A percentile compares a stretch with the other conserved stretches of the same genome.
Evolutionary conservation across 2,888 invertebrate genomes (phyloP).

Genomic region (Diarsia dahlii): DNA sequence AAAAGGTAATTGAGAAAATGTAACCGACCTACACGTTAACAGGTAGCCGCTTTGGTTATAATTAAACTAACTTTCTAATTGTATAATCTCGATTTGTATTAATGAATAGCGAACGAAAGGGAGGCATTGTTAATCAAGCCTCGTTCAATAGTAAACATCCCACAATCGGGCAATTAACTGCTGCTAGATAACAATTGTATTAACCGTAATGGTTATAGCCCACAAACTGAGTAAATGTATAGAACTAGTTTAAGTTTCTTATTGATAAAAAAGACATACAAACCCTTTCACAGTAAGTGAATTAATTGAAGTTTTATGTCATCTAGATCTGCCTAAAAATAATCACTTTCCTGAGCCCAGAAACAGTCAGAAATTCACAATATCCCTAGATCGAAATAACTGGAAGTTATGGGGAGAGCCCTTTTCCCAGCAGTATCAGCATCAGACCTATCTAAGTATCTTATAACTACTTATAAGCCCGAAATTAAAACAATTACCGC

Average conservation of each 20-base stretch:
- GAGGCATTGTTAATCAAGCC: constrained; percentile 56
- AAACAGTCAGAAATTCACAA: too few species aligned
- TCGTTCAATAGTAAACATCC: constrained; percentile 51
- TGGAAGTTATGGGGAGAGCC: too few species aligned
- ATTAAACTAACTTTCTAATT: constrained; percentile 56
- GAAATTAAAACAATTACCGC: constrained; percentile 3
- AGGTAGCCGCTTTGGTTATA: constrained; percentile 50
- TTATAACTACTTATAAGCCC: not conserved
- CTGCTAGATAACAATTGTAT: constrained; percentile 47
- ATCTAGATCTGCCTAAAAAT: not conserved
- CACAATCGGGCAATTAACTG: constrained; percentile 61
- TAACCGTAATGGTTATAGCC: constrained; percentile 16
- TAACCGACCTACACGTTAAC: constrained; percentile 27
- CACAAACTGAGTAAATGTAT: not conserved
- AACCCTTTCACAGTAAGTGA: not conserved
- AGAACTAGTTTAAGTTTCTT: not conserved
- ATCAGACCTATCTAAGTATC: too few species aligned
- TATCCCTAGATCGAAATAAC: too few species aligned
- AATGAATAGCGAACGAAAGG: constrained; percentile 48
- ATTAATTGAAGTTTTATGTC: not conserved
- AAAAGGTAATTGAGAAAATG: constrained; percentile 33
- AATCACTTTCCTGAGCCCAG: too few species aligned
- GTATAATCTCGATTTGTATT: constrained; percentile 53
- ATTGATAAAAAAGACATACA: not conserved
- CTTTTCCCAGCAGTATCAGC: too few species aligned